Conservation (phyloP, 2,888 invertebrate species). For the Harpalus rubripes region DNA sequence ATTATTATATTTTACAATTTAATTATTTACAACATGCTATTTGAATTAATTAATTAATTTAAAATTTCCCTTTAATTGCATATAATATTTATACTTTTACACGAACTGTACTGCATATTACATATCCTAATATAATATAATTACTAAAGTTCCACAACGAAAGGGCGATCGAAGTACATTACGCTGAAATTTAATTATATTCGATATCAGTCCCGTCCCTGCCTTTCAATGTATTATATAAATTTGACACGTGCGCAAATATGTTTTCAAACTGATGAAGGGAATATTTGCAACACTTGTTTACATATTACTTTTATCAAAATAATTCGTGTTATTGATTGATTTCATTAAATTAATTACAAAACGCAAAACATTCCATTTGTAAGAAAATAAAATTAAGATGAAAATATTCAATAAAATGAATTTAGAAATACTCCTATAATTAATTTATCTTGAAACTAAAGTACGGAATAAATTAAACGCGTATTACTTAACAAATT, state of each 20-base stretch:
- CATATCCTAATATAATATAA: background rate
- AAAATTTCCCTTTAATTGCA: background rate
- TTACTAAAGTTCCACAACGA: background rate
- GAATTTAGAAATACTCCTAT: background rate
- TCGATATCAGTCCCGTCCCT: background rate
- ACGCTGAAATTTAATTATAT: slow-evolving; percentile 26
- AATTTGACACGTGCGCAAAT: slow-evolving; percentile 44
- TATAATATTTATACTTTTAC: too few relatives aligned
- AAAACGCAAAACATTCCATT: background rate
- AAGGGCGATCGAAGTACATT: background rate
- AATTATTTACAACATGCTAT: too few relatives aligned
- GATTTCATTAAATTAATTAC: background rate
- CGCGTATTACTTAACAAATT: background rate
- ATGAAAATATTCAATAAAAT: background rate
- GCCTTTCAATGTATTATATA: slow-evolving; percentile 14
- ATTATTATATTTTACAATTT: too few relatives aligned
- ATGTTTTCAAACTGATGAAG: slow-evolving; percentile 1
- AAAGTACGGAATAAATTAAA: background rate
- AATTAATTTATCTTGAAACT: background rate
- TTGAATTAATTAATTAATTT: background rate
- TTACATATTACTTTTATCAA: slow-evolving; percentile 1
- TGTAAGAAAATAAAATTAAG: background rate
- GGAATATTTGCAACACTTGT: background rate
- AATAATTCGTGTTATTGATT: background rate
- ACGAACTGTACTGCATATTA: background rate